These are phyloP conservation scores for Podarcis cretensis DNA, from an alignment of 2,113 vertebrate genomes.

Conservation along the genomic window DNA sequence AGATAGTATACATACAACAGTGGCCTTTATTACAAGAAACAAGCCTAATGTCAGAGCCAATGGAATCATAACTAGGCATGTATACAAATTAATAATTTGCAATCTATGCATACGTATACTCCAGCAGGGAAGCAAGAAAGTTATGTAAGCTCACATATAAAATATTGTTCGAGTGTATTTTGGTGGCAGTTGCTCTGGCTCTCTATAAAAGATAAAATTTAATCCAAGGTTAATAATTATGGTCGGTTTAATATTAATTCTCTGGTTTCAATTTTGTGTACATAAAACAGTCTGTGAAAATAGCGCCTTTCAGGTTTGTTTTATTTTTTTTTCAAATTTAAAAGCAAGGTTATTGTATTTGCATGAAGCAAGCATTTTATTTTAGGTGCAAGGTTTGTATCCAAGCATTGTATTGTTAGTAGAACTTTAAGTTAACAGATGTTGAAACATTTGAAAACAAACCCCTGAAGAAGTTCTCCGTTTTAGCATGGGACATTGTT, in stretches of 20 bases:
- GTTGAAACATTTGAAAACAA: not conserved
- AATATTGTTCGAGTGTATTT: slow-evolving; percentile 27
- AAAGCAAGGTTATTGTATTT: rapidly evolving
- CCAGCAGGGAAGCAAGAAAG: slow-evolving; percentile 56
- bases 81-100: slow-evolving; percentile 71
- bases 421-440: not conserved
- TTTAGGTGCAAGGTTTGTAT: not conserved
- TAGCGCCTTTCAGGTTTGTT: not conserved
- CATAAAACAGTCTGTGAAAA: not conserved
- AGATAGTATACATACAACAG: slow-evolving; percentile 72
- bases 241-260: not conserved
- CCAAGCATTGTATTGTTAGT: not conserved
- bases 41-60: slow-evolving; percentile 58
- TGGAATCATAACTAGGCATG: slow-evolving; percentile 69
- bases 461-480: not conserved
- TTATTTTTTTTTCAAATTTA: not conserved
- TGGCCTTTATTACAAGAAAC: slow-evolving; percentile 68
- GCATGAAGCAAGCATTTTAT: rapidly evolving
- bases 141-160: slow-evolving; percentile 31
- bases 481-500: not conserved
- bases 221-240: not conserved
- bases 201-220: slow-evolving; percentile 7
- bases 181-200: not conserved
- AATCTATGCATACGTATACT: slow-evolving; percentile 39
- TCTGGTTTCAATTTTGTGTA: not conserved